Evolutionary conservation across 2,113 vertebrate species (phyloP), one percentile per base, ranked within the genome.

Genomic region (Thunnus maccoyii): DNA sequence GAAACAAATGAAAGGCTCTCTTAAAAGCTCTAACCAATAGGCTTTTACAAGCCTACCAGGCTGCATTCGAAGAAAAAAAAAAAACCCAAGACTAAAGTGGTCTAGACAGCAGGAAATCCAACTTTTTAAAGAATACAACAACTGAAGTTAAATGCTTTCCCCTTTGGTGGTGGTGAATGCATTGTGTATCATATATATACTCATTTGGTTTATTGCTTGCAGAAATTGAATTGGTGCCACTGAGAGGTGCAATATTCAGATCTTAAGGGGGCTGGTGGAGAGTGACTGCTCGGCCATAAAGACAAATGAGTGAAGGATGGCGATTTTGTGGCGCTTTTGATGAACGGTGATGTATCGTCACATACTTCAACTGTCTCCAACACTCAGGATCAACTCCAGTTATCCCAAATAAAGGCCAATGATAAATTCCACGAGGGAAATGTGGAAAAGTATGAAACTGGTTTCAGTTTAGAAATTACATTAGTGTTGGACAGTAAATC

Each of bases 51-150:
- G 92, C 73, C 81, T 83, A 74, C 84, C 72, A 80, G 76, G 83
- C 86, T 89, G 78, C 75, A 83, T 86, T 88, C 32, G 71, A 86
- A 89, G 87, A 87, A 90, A 92, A 90, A 85, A 36, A 36, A 36
- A 68, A 17, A 68, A 36, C 10, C 78, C 87, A 80, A 86, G 76
- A 89, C 85, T 81, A 88, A 91, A 93, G 85, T 87, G 89, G 92
- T 94, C 92, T 94, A 94, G 93, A 95, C 93, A 86, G 90, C 90
- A 92, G 92, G 93, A 92, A 94, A 92, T 91, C 86, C 88, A 92
- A 82, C 78, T 91, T 72, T 30, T 87, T 86, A 82, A 93, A 91
- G 77, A 92, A 90, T 83, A 89, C 85, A 86, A 92, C 75, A 80
- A 78, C 85, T 84, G 64, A 87, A 92, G 85, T 93, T 86, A 91